Base-by-base conservation (phyloP, 1,140 invertebrate species). In the Procambarus clarkii region DNA sequence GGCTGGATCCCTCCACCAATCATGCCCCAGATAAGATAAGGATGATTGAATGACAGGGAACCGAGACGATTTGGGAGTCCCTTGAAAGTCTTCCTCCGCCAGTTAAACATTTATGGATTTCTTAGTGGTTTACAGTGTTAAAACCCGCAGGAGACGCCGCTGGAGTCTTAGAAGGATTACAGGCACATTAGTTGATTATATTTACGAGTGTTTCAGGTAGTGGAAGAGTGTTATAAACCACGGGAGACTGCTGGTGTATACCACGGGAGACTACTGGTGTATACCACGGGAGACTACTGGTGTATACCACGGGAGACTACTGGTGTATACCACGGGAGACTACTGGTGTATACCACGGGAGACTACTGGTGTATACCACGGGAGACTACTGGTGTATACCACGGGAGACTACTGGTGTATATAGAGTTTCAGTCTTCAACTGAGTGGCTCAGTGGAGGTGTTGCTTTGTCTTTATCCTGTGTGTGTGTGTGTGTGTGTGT, bases 41-140 rank as follows among this genome's bases (percentile, higher is more conserved):
- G 82, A 85, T 85, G 78, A 88, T 88, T 82, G 79, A 88, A 88
- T 88, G 86, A 88, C 86, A 88, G 86, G 46, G 69, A 24, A 2
- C 64, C 60, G 74, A 71, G 64, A 85, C 58, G 58, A 71, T 85
- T 74, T 85, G 7, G 34, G 46, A 74, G 64, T 64, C 60, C 82
- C 44, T 69, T 45, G 82, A 64, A 85, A 44, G 64, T 85, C 82
- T 71, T 34, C 11, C 21, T 5, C 34, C 58, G 82, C 34, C 64
- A 71, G 82, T 85, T 85, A 85, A 85, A 44, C 34, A 48, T 85
- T 85, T 85, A 85, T 74, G 64, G 44, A 69, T 71, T 85, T 85
- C 60, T 71, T 46, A 74, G 34, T 64, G 21, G 82, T 58, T 54
- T 48, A 34, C 60, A 24, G 82, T 45, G 60, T 85, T 64, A 54